Conservation (phyloP, 2,113 vertebrate species). For the Zosterops japonicus region DNA sequence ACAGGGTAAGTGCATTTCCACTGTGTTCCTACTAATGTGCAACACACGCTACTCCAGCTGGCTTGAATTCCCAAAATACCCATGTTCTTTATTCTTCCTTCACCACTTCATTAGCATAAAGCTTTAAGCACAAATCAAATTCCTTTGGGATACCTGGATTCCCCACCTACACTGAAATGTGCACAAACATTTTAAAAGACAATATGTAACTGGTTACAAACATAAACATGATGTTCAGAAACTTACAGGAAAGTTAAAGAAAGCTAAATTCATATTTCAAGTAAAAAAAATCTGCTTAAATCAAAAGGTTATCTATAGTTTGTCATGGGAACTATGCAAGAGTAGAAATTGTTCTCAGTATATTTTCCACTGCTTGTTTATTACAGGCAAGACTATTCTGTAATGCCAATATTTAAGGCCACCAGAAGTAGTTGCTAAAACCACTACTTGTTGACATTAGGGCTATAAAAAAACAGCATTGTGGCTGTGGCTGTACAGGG, state of each 20-base stretch:
- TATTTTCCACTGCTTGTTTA: background rate
- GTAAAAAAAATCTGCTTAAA: background rate
- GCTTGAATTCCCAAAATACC: background rate
- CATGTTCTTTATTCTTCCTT: background rate
- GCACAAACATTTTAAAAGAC: background rate
- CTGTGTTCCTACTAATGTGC: background rate
- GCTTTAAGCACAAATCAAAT: background rate
- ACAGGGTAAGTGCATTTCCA: background rate
- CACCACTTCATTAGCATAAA: slow-evolving; percentile 1
- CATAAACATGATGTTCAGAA: background rate
- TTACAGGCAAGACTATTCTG: background rate
- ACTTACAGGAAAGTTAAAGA: background rate
- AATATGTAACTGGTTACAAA: background rate
- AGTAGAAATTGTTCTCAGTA: background rate
- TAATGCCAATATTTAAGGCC: background rate
- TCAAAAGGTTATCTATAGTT: background rate
- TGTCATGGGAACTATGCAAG: background rate
- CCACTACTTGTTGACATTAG: background rate
- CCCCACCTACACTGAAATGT: background rate
- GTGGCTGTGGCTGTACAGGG: too few relatives aligned
- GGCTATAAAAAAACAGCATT: background rate
- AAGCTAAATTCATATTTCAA: background rate
- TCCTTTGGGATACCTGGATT: background rate
- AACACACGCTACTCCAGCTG: background rate
- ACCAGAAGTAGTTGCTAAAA: background rate